These are phyloP conservation scores for Leucozona laternaria DNA, from an alignment of 2,888 invertebrate genomes.

Conservation along the genomic window DNA sequence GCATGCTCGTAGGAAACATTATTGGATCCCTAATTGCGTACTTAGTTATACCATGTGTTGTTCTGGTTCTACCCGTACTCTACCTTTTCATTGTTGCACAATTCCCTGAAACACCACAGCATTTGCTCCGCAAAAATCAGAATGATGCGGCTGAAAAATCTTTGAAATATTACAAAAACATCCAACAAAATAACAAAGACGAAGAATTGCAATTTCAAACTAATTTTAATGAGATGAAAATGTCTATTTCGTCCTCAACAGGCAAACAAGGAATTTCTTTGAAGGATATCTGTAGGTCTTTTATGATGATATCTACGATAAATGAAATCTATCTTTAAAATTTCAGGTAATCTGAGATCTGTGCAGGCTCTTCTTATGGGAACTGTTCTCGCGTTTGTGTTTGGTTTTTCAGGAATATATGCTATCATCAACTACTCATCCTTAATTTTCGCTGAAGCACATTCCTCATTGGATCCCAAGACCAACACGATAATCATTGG, in stretches of 20 bases:
- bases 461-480: constrained; percentile 80
- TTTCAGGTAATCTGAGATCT: constrained; percentile 78
- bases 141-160: constrained; percentile 78
- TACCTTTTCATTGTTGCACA: constrained; percentile 77
- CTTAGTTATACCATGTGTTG: constrained; percentile 79
- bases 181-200: constrained; percentile 72
- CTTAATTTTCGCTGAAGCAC: constrained; percentile 79
- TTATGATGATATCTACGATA: neutral
- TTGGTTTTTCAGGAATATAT: constrained; percentile 80
- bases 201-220: constrained; percentile 72
- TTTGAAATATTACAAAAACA: constrained; percentile 80
- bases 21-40: constrained; percentile 80
- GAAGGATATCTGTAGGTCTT: constrained; percentile 79
- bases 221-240: constrained; percentile 78
- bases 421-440: constrained; percentile 82
- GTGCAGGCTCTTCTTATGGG: constrained; percentile 78
- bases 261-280: constrained; percentile 59
- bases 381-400: constrained; percentile 77
- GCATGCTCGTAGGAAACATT: constrained; percentile 80
- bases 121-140: constrained; percentile 77
- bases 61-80: constrained; percentile 78
- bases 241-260: constrained; percentile 73
- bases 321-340: neutral
- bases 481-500: constrained; percentile 81
- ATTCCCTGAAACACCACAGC: constrained; percentile 81